Evolutionary conservation across 2,888 invertebrate genomes (phyloP), one percentile per base, ranked within the genome.

Genomic region (Reticulitermes lucifugus): DNA sequence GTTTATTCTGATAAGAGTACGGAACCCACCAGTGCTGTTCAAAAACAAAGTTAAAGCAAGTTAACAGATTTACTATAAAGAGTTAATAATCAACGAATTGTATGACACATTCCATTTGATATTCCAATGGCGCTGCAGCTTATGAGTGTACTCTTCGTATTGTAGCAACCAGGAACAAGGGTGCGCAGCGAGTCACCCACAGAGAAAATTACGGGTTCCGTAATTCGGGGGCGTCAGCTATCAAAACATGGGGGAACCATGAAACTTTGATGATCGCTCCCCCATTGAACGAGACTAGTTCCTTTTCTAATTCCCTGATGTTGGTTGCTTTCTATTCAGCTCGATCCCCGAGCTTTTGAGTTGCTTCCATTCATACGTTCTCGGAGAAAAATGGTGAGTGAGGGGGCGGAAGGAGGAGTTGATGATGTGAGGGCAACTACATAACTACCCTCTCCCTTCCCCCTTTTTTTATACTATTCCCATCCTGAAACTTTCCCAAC

Each of bases 381-480:
- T 73, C 25, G 12, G 73, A 73, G 73, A 25, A 73, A 73, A 73
- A 73, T 29, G 65, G 43, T 0, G 46, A 77, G 77, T 77, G 46
- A 65, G 70, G 81, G 43, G 70, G 65, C 18, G 81, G 81, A 70
- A 70, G 70, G 65, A 70, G 81, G 70, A 46, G 70, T 65, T 81
- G 81, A 81, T 80, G 80, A 80, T 80, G 80, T 80, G 80, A 60
- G 80, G 70, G 81, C 81, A 81, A 81, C 81, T 86, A 85, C 86
- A 87, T 88, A 87, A 87, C 86, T 87, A 88, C 83, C 75, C 85
- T 80, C 84, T 60, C 83, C 70, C 73, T 87, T 87, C 88, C 88
- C 88, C 89, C 89, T 88, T 89, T 89, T 25, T 88, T 88, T 88
- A 88, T 85, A 87, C 87, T 86, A 87, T 87, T 87, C 85, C 87